These are phyloP conservation scores for Larimichthys crocea DNA, from an alignment of 2,113 vertebrate species.

Conservation along the genomic window DNA sequence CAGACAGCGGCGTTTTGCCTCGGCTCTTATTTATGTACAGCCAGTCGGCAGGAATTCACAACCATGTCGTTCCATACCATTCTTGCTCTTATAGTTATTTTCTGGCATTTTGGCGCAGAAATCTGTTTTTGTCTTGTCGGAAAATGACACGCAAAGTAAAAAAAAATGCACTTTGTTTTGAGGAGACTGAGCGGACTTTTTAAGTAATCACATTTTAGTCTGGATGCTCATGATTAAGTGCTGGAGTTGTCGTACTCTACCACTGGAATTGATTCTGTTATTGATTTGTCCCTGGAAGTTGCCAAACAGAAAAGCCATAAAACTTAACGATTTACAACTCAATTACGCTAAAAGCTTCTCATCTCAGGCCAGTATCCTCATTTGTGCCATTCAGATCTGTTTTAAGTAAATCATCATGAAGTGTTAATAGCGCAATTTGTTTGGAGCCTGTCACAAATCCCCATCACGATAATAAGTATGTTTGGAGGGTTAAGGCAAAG, in stretches of 20 bases:
- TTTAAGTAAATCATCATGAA: conserved; percentile 12
- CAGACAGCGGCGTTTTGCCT: not conserved
- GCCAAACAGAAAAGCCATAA: conserved; percentile 7
- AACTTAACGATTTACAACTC: conserved; percentile 44
- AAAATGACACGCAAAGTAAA: not conserved
- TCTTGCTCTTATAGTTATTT: conserved; percentile 1
- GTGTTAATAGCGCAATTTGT: not conserved
- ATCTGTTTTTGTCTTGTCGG: conserved; percentile 3
- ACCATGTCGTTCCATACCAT: not conserved
- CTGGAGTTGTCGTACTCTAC: conserved; percentile 3
- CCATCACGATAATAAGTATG: not conserved
- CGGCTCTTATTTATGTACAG: conserved; percentile 7
- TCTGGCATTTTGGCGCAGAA: conserved; percentile 12
- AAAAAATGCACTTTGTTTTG: conserved; percentile 11
- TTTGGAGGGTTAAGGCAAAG: not conserved
- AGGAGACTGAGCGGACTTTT: conserved; percentile 1
- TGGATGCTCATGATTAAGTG: conserved; percentile 15
- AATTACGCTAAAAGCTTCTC: conserved; percentile 52
- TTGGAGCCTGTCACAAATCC: not conserved
- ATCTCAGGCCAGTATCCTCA: conserved; percentile 6
- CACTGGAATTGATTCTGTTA: conserved; percentile 27
- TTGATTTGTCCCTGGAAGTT: conserved; percentile 28
- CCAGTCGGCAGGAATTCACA: not conserved
- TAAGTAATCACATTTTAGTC: conserved; percentile 2
- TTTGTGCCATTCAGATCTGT: conserved; percentile 15